phyloP scores from a whole-genome alignment of 2,113 vertebrate species.

The Corythoichthys intestinalis region DNA sequence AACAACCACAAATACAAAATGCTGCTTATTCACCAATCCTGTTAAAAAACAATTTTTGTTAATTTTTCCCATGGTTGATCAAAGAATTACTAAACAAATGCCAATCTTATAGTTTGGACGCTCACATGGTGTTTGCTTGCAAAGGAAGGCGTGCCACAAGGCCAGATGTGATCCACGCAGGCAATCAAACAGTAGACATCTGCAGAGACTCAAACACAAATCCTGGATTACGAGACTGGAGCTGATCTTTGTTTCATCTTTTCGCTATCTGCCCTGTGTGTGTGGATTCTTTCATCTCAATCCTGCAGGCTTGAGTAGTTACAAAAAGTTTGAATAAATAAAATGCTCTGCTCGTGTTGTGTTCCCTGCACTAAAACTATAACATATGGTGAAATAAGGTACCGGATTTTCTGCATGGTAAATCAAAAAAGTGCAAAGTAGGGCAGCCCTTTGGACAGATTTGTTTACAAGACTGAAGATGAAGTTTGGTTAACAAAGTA shows the following conservation, averaged over 20 bases:
- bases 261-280: background rate
- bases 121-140: too few relatives aligned
- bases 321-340: background rate
- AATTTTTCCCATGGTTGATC: background rate
- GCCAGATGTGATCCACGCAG: conserved; percentile 8
- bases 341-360: background rate
- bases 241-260: conserved; percentile 14
- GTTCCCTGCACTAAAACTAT: background rate
- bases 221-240: background rate
- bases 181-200: conserved; percentile 3
- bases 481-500: too few relatives aligned
- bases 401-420: background rate
- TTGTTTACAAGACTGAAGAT: too few relatives aligned
- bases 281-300: background rate
- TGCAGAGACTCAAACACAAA: conserved; percentile 9
- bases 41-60: background rate
- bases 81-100: background rate
- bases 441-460: too few relatives aligned
- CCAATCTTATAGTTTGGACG: background rate
- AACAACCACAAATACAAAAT: too few relatives aligned
- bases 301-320: background rate
- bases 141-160: background rate
- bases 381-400: background rate
- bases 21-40: too few relatives aligned
- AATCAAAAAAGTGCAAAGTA: too few relatives aligned